These are phyloP conservation scores for Bicyclus anynana DNA, from an alignment of 1,140 invertebrate species.

Conservation along the genomic window DNA sequence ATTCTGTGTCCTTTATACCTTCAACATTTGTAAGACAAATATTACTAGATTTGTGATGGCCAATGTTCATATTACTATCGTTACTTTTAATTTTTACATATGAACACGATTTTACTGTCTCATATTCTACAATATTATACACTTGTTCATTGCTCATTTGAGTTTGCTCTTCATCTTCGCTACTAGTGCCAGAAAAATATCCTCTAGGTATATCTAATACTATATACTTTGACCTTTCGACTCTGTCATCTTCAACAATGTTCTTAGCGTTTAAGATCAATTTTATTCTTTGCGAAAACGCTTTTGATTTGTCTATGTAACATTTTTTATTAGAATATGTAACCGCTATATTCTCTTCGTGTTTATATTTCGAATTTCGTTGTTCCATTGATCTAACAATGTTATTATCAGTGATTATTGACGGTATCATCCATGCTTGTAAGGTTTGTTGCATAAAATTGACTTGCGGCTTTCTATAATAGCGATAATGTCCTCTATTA, in stretches of 20 bases:
- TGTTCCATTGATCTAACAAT: slow-evolving; percentile 10
- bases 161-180: slow-evolving; percentile 24
- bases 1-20: slow-evolving; percentile 21
- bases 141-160: slow-evolving; percentile 56
- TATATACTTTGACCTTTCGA: slow-evolving; percentile 45
- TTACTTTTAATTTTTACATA: slow-evolving; percentile 28
- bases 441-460: slow-evolving; percentile 51
- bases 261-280: slow-evolving; percentile 46
- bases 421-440: slow-evolving; percentile 60
- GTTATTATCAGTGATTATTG: slow-evolving; percentile 34
- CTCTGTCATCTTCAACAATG: slow-evolving; percentile 18
- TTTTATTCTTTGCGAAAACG: slow-evolving; percentile 46
- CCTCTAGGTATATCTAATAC: slow-evolving; percentile 52
- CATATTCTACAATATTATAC: slow-evolving; percentile 61
- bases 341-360: slow-evolving; percentile 30
- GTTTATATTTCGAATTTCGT: slow-evolving; percentile 8
- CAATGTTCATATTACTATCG: slow-evolving; percentile 23
- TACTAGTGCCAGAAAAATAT: slow-evolving; percentile 46
- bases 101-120: slow-evolving; percentile 30
- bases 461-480: slow-evolving; percentile 28
- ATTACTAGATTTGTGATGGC: slow-evolving; percentile 27
- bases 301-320: slow-evolving; percentile 45
- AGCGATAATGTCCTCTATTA: slow-evolving; percentile 32
- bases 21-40: slow-evolving; percentile 30
- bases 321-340: slow-evolving; percentile 38